Conservation (phyloP, 2,797 vertebrate species). For the Merluccius polli region DNA sequence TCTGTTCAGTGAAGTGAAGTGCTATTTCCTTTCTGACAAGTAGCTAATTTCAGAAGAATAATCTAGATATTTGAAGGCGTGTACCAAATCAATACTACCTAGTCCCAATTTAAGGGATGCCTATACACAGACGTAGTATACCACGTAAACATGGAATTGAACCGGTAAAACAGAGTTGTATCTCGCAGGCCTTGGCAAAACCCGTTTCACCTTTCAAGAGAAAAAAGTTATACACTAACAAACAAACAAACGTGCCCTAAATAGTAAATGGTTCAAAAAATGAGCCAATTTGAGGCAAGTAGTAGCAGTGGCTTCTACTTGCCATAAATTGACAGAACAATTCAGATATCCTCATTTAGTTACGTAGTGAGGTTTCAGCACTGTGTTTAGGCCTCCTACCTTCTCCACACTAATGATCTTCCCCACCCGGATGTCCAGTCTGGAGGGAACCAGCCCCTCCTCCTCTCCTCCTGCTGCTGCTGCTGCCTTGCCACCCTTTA, state of each 20-base stretch:
- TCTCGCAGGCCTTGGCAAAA: too few species aligned
- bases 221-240: too few species aligned
- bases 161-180: too few species aligned
- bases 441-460: conserved; percentile 81
- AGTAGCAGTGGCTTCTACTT: too few species aligned
- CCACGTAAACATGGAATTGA: background rate
- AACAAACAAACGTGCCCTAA: background rate
- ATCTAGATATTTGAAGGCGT: background rate
- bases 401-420: conserved; percentile 87
- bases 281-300: too few species aligned
- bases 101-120: background rate
- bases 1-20: background rate
- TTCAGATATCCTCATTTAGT: background rate
- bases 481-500: conserved; percentile 75
- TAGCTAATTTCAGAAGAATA: too few species aligned
- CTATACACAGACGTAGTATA: background rate
- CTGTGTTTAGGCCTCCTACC: conserved; percentile 59
- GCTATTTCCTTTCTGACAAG: too few species aligned
- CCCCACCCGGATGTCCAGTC: conserved; percentile 90
- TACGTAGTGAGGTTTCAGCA: background rate
- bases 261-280: background rate
- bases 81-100: background rate
- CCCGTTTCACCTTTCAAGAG: too few species aligned
- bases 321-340: background rate
- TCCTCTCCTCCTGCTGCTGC: conserved; percentile 39